These are phyloP conservation scores for Callocephalon fimbriatum DNA, from an alignment of 2,113 vertebrate species.

Conservation along the genomic window DNA sequence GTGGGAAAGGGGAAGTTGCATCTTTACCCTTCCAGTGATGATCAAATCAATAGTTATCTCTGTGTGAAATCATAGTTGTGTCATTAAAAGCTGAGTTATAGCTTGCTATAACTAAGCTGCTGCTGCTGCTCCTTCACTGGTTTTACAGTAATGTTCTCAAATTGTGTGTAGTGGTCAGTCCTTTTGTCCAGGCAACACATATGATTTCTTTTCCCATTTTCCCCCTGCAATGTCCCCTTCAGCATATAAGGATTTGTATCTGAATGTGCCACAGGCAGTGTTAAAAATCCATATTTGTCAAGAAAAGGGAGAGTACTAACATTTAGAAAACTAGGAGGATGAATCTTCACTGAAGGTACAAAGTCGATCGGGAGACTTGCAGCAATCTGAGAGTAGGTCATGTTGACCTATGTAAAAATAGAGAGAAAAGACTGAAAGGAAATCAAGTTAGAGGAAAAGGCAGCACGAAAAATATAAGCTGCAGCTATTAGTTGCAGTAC, in stretches of 20 bases:
- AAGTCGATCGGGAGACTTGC: background rate
- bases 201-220: background rate
- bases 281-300: background rate
- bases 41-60: background rate
- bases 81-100: background rate
- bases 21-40: background rate
- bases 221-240: background rate
- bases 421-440: background rate
- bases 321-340: background rate
- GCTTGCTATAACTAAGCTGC: background rate
- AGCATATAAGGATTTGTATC: background rate
- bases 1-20: background rate
- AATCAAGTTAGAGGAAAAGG: conserved; percentile 8
- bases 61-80: background rate
- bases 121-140: fast-evolving
- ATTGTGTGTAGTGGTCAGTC: background rate
- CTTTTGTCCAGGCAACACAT: background rate
- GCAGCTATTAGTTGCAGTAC: background rate
- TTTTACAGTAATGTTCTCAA: background rate
- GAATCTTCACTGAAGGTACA: background rate
- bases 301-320: background rate
- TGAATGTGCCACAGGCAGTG: background rate
- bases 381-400: background rate
- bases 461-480: background rate
- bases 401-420: background rate